Conservation (phyloP, 2,113 vertebrate species). For the Bagarius yarrelli region DNA sequence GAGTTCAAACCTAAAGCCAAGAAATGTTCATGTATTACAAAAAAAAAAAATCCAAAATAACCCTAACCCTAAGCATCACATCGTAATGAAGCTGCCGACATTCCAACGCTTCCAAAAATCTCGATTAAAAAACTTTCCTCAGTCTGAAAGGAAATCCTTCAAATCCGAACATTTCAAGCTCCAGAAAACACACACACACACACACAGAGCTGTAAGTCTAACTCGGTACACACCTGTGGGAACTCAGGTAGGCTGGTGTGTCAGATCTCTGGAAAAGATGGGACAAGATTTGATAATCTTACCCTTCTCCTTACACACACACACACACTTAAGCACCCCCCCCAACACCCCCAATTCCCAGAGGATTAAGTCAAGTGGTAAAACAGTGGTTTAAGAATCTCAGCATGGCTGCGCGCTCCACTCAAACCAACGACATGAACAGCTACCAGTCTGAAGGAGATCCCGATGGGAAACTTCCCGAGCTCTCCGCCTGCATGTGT, state of each 20-base stretch:
- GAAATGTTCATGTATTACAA: no score
- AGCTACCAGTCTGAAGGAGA: constrained; percentile 63
- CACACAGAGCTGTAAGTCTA: background rate
- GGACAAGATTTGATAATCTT: constrained; percentile 75
- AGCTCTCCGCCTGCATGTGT: constrained; percentile 48
- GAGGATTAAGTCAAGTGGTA: constrained; percentile 78
- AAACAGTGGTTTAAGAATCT: constrained; percentile 81
- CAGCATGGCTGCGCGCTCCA: constrained; percentile 72
- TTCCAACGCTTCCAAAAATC: background rate
- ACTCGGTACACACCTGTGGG: constrained; percentile 24
- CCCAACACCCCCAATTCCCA: constrained; percentile 44
- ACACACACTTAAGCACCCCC: background rate
- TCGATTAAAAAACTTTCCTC: background rate
- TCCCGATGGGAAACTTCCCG: constrained; percentile 65
- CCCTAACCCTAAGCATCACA: no score
- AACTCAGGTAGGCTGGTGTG: constrained; percentile 55
- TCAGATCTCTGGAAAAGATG: constrained; percentile 68
- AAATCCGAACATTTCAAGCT: background rate
- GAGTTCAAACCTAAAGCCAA: constrained; percentile 78
- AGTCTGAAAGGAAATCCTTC: background rate
- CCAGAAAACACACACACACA: background rate
- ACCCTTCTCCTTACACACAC: constrained; percentile 49
- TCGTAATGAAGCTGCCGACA: background rate
- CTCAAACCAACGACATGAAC: constrained; percentile 72
- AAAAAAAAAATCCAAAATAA: no score